Percentiles rank a stretch among this genome's conserved stretches.
Conservation (phyloP, 1,140 invertebrate species). For the Drusus annulatus region DNA sequence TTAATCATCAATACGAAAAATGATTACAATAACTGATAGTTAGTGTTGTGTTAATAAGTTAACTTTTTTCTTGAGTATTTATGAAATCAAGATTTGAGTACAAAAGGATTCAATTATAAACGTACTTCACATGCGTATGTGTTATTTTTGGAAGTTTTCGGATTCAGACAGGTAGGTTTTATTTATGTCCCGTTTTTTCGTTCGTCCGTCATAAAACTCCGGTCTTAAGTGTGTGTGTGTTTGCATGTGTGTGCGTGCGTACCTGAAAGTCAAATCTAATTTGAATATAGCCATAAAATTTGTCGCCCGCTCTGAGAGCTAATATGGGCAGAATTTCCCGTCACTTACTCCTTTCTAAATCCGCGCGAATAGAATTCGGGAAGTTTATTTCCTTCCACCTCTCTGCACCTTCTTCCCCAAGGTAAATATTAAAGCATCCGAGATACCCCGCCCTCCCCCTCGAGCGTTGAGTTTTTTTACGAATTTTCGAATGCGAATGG, state of each 20-base stretch:
- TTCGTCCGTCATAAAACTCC: not conserved
- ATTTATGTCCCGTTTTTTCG: not conserved
- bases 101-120: no score
- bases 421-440: conserved; percentile 55
- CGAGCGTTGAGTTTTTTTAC: not conserved
- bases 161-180: no score
- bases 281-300: conserved; percentile 38
- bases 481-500: no score
- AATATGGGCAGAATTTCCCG: conserved; percentile 11
- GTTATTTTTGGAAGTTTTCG: no score
- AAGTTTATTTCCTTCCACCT: conserved; percentile 50
- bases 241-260: not conserved
- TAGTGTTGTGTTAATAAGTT: no score
- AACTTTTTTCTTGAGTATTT: no score
- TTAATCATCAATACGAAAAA: no score
- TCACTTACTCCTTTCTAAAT: conserved; percentile 47
- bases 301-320: conserved; percentile 1
- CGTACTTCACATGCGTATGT: no score
- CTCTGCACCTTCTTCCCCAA: conserved; percentile 45
- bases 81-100: no score
- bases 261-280: conserved; percentile 37
- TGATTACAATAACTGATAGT: no score
- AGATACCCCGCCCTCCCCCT: conserved; percentile 38
- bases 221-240: not conserved
- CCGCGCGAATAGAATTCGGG: conserved; percentile 52